A percentile compares a stretch with the other conserved stretches of the same genome.
Evolutionary conservation across 1,140 invertebrate species (phyloP).

Genomic region (Spodoptera frugiperda): DNA sequence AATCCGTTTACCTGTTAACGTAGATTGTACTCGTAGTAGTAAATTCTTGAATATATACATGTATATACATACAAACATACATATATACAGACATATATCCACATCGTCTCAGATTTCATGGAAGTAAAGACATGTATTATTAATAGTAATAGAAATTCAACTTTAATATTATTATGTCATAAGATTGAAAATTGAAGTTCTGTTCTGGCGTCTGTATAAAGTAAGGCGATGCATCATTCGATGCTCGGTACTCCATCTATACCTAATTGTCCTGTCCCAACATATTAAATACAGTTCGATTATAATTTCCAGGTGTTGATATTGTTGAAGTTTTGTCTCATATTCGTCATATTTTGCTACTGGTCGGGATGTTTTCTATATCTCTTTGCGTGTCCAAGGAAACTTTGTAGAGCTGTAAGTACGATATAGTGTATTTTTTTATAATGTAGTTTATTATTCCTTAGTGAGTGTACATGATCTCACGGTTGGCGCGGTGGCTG

Average conservation of each 20-base stretch:
- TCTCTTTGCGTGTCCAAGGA: slow-evolving; percentile 72
- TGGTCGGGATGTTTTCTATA: slow-evolving; percentile 77
- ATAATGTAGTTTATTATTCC: too few relatives aligned
- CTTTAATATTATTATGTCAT: too few relatives aligned
- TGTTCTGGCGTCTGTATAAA: too few relatives aligned
- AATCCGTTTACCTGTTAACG: too few relatives aligned
- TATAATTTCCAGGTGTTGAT: slow-evolving; percentile 66
- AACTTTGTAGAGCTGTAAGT: slow-evolving; percentile 69
- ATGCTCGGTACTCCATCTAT: too few relatives aligned
- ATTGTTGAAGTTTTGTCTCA: slow-evolving; percentile 63
- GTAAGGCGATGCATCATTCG: background rate
- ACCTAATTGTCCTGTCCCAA: too few relatives aligned
- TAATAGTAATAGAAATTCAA: too few relatives aligned
- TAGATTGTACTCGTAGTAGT: background rate
- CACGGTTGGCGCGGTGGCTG: too few relatives aligned
- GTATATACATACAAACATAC: background rate
- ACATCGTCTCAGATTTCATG: background rate
- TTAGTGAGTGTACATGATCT: too few relatives aligned
- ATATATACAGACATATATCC: too few relatives aligned
- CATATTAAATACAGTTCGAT: slow-evolving; percentile 10
- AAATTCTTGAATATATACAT: background rate
- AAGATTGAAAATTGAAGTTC: too few relatives aligned
- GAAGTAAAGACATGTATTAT: background rate
- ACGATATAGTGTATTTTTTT: background rate
- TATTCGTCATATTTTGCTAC: slow-evolving; percentile 73